Conservation (phyloP, 2,888 invertebrate genomes). For the Eumacrocentrus americanus region DNA sequence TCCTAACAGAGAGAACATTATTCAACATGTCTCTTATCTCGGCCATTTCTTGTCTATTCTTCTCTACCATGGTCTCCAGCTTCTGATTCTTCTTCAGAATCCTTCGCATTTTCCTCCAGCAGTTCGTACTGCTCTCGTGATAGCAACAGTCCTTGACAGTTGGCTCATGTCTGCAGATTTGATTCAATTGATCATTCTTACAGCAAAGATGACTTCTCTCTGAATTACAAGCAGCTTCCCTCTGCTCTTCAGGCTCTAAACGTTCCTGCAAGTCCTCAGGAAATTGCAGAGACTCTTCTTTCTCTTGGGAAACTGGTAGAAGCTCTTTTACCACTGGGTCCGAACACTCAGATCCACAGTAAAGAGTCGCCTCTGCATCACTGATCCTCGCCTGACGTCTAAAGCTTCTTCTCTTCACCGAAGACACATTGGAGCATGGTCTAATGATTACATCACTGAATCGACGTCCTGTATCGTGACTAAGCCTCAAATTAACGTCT, state of each 20-base stretch:
- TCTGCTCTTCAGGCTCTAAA: conserved; percentile 4
- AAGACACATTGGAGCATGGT: conserved; percentile 16
- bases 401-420: conserved; percentile 42
- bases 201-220: conserved; percentile 33
- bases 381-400: conserved; percentile 52
- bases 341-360: conserved; percentile 21
- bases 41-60: conserved; percentile 48
- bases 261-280: conserved; percentile 2
- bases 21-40: conserved; percentile 51
- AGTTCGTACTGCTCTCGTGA: conserved; percentile 38
- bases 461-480: conserved; percentile 40
- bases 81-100: conserved; percentile 49
- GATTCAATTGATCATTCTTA: conserved; percentile 32
- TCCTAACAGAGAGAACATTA: conserved; percentile 49
- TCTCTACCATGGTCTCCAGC: conserved; percentile 45
- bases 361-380: conserved; percentile 39
- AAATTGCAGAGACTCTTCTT: conserved; percentile 8
- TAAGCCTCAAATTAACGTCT: conserved; percentile 12
- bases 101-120: conserved; percentile 48
- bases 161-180: conserved; percentile 35
- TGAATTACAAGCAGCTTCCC: conserved; percentile 18
- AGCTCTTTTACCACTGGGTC: background rate
- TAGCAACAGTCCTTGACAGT: conserved; percentile 41
- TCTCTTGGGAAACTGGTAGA: background rate
- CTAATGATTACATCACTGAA: conserved; percentile 47